Evolutionary conservation across 2,888 invertebrate genomes (phyloP).

Genomic region (Hirtodrosophila confusa): DNA sequence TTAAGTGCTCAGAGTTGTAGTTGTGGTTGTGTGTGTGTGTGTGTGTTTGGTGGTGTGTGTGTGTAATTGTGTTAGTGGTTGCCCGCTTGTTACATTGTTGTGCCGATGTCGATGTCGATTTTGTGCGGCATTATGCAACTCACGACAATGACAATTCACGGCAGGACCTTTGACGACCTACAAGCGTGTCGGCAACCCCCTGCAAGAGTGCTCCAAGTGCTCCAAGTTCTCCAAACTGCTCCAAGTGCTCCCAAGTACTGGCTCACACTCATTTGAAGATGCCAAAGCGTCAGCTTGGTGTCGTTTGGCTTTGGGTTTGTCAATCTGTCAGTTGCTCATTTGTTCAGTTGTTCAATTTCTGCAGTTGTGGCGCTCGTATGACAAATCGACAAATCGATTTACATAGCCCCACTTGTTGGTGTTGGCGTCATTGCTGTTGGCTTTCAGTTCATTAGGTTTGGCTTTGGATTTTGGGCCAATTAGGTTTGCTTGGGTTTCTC

Average conservation of each 20-base stretch:
- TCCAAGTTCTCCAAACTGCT: conserved; percentile 21
- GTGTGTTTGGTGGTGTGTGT: conserved; percentile 10
- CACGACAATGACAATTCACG: conserved; percentile 80
- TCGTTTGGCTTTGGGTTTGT: conserved; percentile 23
- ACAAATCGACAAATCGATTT: conserved; percentile 75
- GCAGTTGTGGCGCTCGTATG: conserved; percentile 58
- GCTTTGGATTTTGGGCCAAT: conserved; percentile 57
- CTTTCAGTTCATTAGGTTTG: conserved; percentile 68
- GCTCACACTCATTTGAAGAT: conserved; percentile 68
- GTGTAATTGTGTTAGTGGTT: conserved; percentile 19
- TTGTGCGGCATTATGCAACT: conserved; percentile 79
- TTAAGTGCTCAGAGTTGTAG: conserved; percentile 19
- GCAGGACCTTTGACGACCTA: conserved; percentile 80
- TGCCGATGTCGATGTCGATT: conserved; percentile 63
- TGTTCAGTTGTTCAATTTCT: conserved; percentile 15
- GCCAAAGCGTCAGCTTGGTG: conserved; percentile 51
- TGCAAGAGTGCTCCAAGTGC: conserved; percentile 26
- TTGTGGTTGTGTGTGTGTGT: conserved; percentile 18
- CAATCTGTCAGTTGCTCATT: conserved; percentile 12
- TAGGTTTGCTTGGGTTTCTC: conserved; percentile 50
- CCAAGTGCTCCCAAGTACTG: conserved; percentile 9
- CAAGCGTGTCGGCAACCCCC: conserved; percentile 73
- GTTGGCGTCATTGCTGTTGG: conserved; percentile 20
- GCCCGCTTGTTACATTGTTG: conserved; percentile 3
- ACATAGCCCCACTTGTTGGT: conserved; percentile 54